Evolutionary conservation across 2,888 invertebrate species (phyloP).

Genomic region (Eledone cirrhosa): DNA sequence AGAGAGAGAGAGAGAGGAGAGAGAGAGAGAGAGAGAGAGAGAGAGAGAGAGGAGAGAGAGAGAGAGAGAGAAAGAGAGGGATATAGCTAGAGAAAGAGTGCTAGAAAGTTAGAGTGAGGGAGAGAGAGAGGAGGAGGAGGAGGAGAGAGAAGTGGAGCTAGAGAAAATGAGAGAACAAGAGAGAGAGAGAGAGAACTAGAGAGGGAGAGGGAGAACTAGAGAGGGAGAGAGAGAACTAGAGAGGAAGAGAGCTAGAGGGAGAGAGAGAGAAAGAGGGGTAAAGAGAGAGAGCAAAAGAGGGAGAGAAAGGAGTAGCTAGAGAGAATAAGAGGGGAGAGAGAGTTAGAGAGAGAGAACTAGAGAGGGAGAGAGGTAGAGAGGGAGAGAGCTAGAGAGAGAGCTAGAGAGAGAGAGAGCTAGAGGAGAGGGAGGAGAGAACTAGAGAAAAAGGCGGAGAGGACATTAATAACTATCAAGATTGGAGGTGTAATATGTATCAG

Average conservation of each 20-base stretch:
- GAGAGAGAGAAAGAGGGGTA: not conserved
- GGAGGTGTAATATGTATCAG: too few species aligned
- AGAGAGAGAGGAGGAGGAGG: not conserved
- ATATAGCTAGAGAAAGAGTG: too few species aligned
- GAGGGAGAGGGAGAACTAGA: not conserved
- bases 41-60: not conserved
- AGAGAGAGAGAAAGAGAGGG: not conserved
- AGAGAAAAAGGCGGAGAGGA: not conserved
- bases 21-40: not conserved
- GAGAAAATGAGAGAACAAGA: not conserved
- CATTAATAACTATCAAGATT: too few species aligned
- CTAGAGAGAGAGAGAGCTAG: not conserved
- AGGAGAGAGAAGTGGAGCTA: not conserved
- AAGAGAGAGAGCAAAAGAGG: not conserved
- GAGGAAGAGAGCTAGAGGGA: too few species aligned
- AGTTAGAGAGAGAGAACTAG: too few species aligned
- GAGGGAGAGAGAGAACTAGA: not conserved
- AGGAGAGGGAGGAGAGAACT: not conserved
- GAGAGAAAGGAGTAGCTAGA: too few species aligned
- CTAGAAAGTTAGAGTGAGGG: too few species aligned
- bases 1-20: too few species aligned
- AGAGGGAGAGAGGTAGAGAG: not conserved
- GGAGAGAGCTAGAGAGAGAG: not conserved
- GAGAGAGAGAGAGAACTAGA: not conserved
- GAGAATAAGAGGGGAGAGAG: too few species aligned